Evolutionary conservation across 2,797 vertebrate species (phyloP).

Genomic region (Podarcis lilfordi): DNA sequence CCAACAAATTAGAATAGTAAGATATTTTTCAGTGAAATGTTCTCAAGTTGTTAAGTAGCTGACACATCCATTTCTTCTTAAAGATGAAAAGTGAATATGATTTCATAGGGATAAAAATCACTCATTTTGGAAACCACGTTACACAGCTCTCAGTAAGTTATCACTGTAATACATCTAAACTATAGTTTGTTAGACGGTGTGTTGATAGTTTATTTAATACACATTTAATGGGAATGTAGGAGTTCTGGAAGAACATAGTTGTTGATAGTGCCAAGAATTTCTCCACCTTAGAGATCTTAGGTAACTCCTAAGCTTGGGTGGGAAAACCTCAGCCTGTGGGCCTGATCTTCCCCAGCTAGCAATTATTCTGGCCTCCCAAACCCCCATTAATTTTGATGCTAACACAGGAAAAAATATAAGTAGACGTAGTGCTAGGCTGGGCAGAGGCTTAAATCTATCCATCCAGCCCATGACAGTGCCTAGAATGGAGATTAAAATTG

Average conservation of each 20-base stretch:
- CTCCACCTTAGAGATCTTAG: neutral
- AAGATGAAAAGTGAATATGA: neutral
- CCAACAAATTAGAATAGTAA: neutral
- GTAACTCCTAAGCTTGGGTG: too few species aligned
- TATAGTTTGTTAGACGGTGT: neutral
- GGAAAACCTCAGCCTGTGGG: too few species aligned
- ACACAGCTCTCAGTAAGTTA: too few species aligned
- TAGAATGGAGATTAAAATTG: too few species aligned
- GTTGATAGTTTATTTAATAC: neutral
- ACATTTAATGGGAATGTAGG: neutral
- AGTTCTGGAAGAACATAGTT: neutral
- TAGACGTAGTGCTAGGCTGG: too few species aligned
- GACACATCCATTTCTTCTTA: neutral
- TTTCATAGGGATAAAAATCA: neutral
- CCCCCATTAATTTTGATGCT: too few species aligned
- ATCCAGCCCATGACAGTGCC: too few species aligned
- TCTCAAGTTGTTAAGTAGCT: neutral
- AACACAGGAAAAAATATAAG: too few species aligned
- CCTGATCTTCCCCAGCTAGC: too few species aligned
- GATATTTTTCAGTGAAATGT: neutral
- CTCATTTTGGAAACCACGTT: neutral
- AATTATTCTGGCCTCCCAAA: too few species aligned
- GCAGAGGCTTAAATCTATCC: too few species aligned
- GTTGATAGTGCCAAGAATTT: neutral
- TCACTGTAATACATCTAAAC: neutral